Conservation (phyloP, 2,113 vertebrate genomes). For the Plotosus lineatus region DNA sequence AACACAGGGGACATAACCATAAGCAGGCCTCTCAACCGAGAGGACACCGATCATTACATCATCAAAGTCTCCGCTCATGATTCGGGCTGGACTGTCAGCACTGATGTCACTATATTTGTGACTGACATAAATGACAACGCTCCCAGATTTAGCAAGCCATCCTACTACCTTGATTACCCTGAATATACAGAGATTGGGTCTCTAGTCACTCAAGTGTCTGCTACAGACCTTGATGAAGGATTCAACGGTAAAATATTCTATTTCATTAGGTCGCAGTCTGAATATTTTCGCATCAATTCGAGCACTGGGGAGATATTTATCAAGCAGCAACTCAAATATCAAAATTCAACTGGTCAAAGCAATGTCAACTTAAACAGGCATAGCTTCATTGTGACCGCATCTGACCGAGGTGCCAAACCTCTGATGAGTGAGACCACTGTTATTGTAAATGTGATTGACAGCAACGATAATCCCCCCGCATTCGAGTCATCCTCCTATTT, state of each 20-base stretch:
- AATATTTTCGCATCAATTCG: constrained; percentile 92
- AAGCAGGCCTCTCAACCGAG: constrained; percentile 89
- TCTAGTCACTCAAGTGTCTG: constrained; percentile 84
- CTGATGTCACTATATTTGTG: constrained; percentile 92
- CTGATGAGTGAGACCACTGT: constrained; percentile 92
- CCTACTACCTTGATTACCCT: constrained; percentile 92
- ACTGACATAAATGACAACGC: constrained; percentile 92
- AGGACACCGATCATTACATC: constrained; percentile 88
- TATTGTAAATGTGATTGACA: constrained; percentile 90
- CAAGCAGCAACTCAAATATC: constrained; percentile 89
- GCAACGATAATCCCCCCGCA: constrained; percentile 88
- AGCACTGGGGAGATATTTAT: constrained; percentile 89
- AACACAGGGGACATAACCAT: constrained; percentile 90
- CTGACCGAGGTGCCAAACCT: constrained; percentile 84
- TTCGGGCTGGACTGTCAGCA: constrained; percentile 96
- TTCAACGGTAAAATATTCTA: constrained; percentile 93
- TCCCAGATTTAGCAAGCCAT: constrained; percentile 87
- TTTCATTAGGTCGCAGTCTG: constrained; percentile 92
- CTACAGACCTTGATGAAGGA: constrained; percentile 86
- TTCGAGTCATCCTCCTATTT: constrained; percentile 82
- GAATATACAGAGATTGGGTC: constrained; percentile 86
- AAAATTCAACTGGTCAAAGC: constrained; percentile 82
- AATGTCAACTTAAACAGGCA: constrained; percentile 88
- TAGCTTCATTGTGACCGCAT: constrained; percentile 93
- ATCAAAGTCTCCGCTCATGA: constrained; percentile 91